phyloP scores from a whole-genome alignment of 2,113 vertebrate species.

The Bolborhynchus lineola region DNA sequence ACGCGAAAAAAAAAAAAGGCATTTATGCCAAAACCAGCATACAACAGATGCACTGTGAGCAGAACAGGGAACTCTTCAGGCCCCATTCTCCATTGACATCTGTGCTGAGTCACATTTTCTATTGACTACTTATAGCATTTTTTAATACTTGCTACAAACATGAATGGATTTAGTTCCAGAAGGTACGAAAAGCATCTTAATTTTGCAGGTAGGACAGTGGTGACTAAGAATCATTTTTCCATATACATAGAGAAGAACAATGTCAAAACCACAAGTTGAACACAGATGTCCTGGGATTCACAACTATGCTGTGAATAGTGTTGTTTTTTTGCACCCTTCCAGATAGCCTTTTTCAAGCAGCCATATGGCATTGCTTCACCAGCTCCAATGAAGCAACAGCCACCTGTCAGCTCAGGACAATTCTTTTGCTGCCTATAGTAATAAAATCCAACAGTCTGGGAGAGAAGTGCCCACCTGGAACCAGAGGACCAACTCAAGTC shows the following conservation, averaged over 20 bases:
- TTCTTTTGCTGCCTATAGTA: neutral
- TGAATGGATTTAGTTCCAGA: neutral
- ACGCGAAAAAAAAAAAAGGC: neutral
- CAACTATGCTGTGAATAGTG: neutral
- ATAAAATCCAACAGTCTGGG: neutral
- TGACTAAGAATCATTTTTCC: neutral
- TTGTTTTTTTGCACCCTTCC: neutral
- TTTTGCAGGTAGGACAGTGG: neutral
- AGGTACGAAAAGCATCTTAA: neutral
- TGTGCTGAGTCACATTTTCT: neutral
- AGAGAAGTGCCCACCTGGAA: neutral
- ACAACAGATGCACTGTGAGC: neutral
- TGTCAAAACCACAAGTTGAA: neutral
- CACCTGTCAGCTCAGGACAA: neutral
- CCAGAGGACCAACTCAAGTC: neutral
- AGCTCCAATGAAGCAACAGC: neutral
- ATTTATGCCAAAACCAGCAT: conserved; percentile 1
- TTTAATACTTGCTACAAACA: neutral
- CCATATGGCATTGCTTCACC: neutral
- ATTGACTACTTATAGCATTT: neutral
- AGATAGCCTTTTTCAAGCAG: neutral
- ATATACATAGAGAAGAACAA: neutral
- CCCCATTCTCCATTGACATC: neutral
- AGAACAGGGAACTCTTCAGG: neutral
- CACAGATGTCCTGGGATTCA: neutral